These are phyloP conservation scores for Lytechinus variegatus DNA, from an alignment of 35 echinoderm and acorn worm species.

Conservation along the genomic window DNA sequence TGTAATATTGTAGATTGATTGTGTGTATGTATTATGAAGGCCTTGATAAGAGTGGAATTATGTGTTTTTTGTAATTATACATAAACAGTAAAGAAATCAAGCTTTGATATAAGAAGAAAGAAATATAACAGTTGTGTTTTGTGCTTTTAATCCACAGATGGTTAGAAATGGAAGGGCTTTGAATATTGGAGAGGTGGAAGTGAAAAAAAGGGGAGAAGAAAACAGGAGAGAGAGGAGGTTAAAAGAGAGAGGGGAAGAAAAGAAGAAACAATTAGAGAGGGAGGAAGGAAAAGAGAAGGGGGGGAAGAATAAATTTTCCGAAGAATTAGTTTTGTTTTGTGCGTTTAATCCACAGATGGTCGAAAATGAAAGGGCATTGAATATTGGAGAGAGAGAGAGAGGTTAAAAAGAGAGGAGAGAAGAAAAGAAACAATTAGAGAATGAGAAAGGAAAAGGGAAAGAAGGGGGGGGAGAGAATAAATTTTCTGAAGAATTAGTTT, in stretches of 20 bases:
- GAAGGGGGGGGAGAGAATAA: too few relatives aligned
- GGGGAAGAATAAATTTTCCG: too few relatives aligned
- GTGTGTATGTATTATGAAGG: not conserved
- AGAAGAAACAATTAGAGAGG: not conserved
- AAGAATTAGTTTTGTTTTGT: not conserved
- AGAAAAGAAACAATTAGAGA: not conserved
- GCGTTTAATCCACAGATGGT: not conserved
- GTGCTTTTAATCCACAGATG: not conserved
- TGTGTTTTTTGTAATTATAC: conserved; percentile 26
- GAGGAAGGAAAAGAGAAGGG: too few relatives aligned
- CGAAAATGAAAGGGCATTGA: not conserved
- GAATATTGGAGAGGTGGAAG: too few relatives aligned
- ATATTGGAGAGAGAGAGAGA: not conserved
- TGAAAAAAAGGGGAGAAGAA: too few relatives aligned
- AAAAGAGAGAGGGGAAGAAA: not conserved
- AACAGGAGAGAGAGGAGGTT: too few relatives aligned
- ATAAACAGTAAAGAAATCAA: conserved; percentile 39
- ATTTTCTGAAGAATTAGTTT: not conserved
- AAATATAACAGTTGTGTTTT: not conserved
- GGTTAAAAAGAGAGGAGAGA: not conserved
- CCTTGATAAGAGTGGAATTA: conserved; percentile 26
- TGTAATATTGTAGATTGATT: conserved; percentile 24
- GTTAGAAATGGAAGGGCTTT: not conserved
- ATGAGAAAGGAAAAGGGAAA: not conserved
- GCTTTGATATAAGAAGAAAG: conserved; percentile 27